These are phyloP conservation scores for Stegodyphus mimosarum DNA, from an alignment of 1,140 invertebrate genomes.

Conservation along the genomic window DNA sequence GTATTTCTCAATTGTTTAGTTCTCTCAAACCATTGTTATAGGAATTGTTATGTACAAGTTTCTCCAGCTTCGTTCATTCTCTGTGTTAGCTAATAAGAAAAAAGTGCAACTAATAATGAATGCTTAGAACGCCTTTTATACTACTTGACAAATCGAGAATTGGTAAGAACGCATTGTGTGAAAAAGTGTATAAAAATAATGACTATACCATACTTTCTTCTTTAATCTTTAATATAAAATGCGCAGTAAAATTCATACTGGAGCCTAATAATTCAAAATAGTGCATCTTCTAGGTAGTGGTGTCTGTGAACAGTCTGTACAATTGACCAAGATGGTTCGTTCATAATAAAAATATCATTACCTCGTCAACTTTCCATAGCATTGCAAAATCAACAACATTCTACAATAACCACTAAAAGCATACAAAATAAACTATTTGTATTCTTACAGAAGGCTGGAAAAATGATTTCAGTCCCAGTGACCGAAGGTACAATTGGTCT, in stretches of 20 bases:
- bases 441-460: neutral
- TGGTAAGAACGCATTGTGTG: too few species aligned
- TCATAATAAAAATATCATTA: slow-evolving; percentile 18
- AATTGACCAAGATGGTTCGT: neutral
- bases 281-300: slow-evolving; percentile 19
- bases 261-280: slow-evolving; percentile 45
- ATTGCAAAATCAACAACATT: neutral
- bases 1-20: too few species aligned
- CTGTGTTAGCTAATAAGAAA: too few species aligned
- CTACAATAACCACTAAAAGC: neutral
- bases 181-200: neutral
- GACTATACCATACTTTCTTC: neutral
- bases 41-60: too few species aligned
- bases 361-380: neutral
- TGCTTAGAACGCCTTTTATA: too few species aligned
- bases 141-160: too few species aligned
- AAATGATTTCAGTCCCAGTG: too few species aligned
- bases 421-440: neutral
- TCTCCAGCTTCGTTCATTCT: too few species aligned
- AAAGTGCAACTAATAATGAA: too few species aligned
- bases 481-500: too few species aligned
- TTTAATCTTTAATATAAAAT: slow-evolving; percentile 32
- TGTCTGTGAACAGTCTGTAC: neutral
- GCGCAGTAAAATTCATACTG: slow-evolving; percentile 43
- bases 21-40: too few species aligned